Evolutionary conservation across 2,113 vertebrate genomes (phyloP).

Genomic region (Silurus glanis): DNA sequence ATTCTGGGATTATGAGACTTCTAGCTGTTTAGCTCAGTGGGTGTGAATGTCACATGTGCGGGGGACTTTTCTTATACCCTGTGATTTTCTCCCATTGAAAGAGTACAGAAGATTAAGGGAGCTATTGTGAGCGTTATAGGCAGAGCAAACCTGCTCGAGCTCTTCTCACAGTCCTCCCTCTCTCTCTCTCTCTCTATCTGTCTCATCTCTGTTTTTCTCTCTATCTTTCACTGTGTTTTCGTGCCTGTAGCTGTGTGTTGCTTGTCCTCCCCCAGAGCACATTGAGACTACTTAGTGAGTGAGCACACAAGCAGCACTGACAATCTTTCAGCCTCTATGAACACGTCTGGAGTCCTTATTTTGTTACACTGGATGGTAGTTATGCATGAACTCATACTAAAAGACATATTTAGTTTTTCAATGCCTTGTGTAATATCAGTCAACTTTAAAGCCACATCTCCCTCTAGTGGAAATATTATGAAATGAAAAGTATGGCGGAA

Average conservation of each 20-base stretch:
- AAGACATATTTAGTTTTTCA: neutral
- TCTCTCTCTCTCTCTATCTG: neutral
- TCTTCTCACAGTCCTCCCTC: neutral
- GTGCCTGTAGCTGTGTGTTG: neutral
- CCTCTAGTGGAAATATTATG: slow-evolving; percentile 21
- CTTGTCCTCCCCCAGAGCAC: slow-evolving; percentile 13
- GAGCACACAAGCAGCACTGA: neutral
- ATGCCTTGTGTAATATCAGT: neutral
- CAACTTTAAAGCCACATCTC: neutral
- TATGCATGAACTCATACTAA: neutral
- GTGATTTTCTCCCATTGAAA: slow-evolving; percentile 7
- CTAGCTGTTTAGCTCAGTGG: slow-evolving; percentile 5
- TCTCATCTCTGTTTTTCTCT: neutral
- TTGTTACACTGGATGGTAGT: neutral
- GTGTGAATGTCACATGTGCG: slow-evolving; percentile 1
- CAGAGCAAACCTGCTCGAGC: neutral
- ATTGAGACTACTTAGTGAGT: neutral
- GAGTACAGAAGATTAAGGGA: slow-evolving; percentile 12
- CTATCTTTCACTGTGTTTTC: neutral
- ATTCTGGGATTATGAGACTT: neutral
- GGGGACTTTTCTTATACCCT: neutral
- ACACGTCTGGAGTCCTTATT: neutral
- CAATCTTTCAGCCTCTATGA: neutral
- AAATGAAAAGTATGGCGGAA: too few species aligned
- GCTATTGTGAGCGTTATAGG: slow-evolving; percentile 2